A percentile compares a stretch with the other conserved stretches of the same genome.
phyloP scores from a whole-genome alignment of 2,113 vertebrate genomes.

The Peucedramus taeniatus region DNA sequence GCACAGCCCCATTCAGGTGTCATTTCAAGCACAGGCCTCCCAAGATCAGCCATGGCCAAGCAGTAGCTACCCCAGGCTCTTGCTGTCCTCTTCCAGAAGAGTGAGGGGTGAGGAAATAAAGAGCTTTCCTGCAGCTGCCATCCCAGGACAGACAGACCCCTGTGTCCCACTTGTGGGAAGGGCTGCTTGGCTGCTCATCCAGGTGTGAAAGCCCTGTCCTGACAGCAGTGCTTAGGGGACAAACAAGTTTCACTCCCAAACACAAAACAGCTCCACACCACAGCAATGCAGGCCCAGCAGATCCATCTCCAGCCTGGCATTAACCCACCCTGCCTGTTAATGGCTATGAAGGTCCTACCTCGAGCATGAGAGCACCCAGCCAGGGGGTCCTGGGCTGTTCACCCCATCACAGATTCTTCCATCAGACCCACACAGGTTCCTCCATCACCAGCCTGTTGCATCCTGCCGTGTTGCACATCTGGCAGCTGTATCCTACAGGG shows the following conservation, averaged over 20 bases:
- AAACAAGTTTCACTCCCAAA: background rate
- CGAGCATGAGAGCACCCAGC: rapidly evolving
- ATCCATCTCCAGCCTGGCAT: background rate
- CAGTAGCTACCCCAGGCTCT: background rate
- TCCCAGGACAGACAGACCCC: background rate
- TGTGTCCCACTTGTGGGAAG: rapidly evolving
- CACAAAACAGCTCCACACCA: background rate
- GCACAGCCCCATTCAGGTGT: background rate
- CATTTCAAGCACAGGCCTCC: background rate
- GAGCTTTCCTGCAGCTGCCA: background rate
- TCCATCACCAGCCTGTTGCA: background rate
- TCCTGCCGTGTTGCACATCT: rapidly evolving
- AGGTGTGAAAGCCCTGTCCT: background rate
- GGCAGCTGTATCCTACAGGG: background rate
- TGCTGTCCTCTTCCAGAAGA: background rate
- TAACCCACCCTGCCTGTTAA: background rate
- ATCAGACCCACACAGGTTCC: background rate
- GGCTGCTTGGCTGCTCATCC: background rate
- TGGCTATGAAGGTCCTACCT: background rate
- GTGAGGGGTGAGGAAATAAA: background rate
- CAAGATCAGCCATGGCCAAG: background rate
- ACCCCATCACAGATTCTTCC: background rate
- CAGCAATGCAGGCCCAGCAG: background rate
- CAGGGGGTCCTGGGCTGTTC: background rate
- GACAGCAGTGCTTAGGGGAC: background rate